Evolutionary conservation across 2,888 invertebrate genomes (phyloP), one percentile per base, ranked within the genome.

Genomic region (Epinotia ramella): DNA sequence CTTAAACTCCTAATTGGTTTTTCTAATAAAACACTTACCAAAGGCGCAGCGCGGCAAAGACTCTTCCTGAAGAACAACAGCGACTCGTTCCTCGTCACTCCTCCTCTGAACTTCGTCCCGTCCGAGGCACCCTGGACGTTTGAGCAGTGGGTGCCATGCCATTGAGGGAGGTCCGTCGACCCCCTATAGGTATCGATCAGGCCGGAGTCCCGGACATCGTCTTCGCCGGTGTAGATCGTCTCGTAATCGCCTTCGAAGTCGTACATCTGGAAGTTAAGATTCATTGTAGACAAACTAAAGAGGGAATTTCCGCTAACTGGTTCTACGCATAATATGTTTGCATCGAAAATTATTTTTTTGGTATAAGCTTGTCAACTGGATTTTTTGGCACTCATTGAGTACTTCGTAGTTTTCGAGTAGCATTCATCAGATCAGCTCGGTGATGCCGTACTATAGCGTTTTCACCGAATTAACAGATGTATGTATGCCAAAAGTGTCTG

Each of bases 31-130:
- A 46, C 4, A 90, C 95, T 95, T 85, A 97, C 97, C 95, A 98
- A 91, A 65, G 95, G 95, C 40, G 97, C 97, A n/a, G 97, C 96
- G 76, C 98, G 95, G 87, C 98, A 98, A 84, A 98, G 95, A 85
- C 98, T 98, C 87, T 97, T 97, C 77, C 98, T 95, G 89, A 96
- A 98, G 90, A 98, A 97, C 76, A 96, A 87, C 0, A 98, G 87
- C 0, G 95, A 95, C 16, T 97, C 97, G 77, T 97, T 96, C 16
- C 95, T 95, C 33, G 94, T 84, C 0, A 98, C 95, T 69, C 96
- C 96, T 16, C 97, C 96, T 24, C 95, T 95, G 88, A 98, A 98
- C 88, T 98, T 98, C 18, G 97, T 96, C 1, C 98, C 98, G 85
- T 98, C 98, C 0, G 98, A 98, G 0, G 97, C 96, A 33, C 96